Conservation (phyloP, 2,113 vertebrate species). For the Oceanodroma tethys region DNA sequence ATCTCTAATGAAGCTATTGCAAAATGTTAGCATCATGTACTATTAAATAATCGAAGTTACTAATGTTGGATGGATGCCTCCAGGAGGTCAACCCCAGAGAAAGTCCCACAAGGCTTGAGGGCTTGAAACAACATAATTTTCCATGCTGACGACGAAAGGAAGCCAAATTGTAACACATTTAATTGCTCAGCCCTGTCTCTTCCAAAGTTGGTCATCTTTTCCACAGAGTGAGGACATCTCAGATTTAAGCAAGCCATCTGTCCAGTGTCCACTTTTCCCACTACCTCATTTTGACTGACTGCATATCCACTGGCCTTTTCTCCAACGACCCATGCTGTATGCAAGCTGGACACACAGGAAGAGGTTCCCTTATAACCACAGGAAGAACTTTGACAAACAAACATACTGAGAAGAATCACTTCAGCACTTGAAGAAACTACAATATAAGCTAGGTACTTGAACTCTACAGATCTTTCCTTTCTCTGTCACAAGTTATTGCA, state of each 20-base stretch:
- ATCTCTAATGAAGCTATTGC: not conserved
- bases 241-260: constrained; percentile 44
- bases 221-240: constrained; percentile 54
- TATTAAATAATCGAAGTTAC: not conserved
- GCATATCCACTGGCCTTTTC: not conserved
- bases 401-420: not conserved
- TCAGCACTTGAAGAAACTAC: not conserved
- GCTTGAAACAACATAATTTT: constrained; percentile 58
- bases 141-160: constrained; percentile 25
- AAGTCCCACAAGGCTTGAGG: constrained; percentile 50
- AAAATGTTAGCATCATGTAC: not conserved
- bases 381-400: constrained; percentile 31
- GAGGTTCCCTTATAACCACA: not conserved
- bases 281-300: constrained; percentile 46
- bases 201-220: constrained; percentile 61
- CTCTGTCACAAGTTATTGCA: not conserved
- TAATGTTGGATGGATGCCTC: constrained; percentile 26
- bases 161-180: constrained; percentile 52
- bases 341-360: not conserved
- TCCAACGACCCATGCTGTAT: not conserved
- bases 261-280: constrained; percentile 54
- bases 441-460: not conserved
- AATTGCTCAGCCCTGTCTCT: constrained; percentile 40
- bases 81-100: constrained; percentile 40
- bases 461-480: not conserved